These are phyloP conservation scores for Pyrocoelia pectoralis DNA, from an alignment of 2,888 invertebrate species.

Conservation along the genomic window DNA sequence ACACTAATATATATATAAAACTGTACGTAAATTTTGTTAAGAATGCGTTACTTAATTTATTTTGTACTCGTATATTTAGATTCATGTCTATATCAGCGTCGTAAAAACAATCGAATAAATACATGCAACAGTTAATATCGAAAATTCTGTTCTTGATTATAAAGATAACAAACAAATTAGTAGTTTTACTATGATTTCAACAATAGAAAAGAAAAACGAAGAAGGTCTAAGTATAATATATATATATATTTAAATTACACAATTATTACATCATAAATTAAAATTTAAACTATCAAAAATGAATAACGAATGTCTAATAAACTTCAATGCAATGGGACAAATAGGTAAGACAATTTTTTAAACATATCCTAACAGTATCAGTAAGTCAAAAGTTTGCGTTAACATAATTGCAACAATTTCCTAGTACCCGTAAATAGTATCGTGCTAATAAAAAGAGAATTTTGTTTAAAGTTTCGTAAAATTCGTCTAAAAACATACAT, in stretches of 20 bases:
- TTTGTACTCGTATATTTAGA: slow-evolving; percentile 37
- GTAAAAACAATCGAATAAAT: slow-evolving; percentile 16
- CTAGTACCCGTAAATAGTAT: slow-evolving; percentile 31
- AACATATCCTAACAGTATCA: slow-evolving; percentile 36
- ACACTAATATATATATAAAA: slow-evolving; percentile 30
- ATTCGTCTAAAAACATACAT: slow-evolving; percentile 17
- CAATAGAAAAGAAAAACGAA: slow-evolving; percentile 40
- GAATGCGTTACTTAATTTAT: slow-evolving; percentile 23
- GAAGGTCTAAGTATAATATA: slow-evolving; percentile 49
- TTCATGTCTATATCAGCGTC: slow-evolving; percentile 18
- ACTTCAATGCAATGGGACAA: slow-evolving; percentile 52
- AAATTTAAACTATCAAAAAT: slow-evolving; percentile 53
- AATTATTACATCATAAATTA: slow-evolving; percentile 51
- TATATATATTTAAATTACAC: slow-evolving; percentile 50
- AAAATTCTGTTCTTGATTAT: slow-evolving; percentile 15
- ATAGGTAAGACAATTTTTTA: slow-evolving; percentile 47
- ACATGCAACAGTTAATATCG: slow-evolving; percentile 15
- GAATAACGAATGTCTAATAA: slow-evolving; percentile 50
- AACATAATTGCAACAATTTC: slow-evolving; percentile 31
- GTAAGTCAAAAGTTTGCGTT: slow-evolving; percentile 32
- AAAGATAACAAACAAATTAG: slow-evolving; percentile 20
- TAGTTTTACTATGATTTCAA: slow-evolving; percentile 11
- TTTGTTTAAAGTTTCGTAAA: neutral
- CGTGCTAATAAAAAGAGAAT: slow-evolving; percentile 10
- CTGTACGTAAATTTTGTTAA: slow-evolving; percentile 27